Evolutionary conservation across 2,888 invertebrate species (phyloP), one percentile per base, ranked within the genome.

Genomic region (Dicyrtomina minuta): DNA sequence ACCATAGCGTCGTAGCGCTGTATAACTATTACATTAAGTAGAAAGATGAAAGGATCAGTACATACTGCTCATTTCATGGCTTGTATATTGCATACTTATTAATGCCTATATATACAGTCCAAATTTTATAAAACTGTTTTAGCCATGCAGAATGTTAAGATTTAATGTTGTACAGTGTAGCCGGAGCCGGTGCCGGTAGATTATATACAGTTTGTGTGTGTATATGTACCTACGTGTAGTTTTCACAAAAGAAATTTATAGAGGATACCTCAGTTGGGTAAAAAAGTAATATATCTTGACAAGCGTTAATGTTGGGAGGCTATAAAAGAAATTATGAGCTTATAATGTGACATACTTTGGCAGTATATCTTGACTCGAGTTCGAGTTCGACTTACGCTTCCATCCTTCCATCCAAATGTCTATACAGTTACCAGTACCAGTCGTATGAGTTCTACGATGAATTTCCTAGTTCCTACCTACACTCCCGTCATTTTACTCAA

Each of bases 281-380:
- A 22, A 51, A 44, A 17, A 27, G 46, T 51, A 46, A 62, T 62
- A 46, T 62, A 62, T 61, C 61, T 49, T 24, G 49, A 13, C 33
- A 62, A 59, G 33, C 49, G 62, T 62, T 62, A 49, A 62, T 62
- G 62, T 46, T 62, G n/a, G n/a, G 26, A 24, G 26, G 27, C 62
- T 27, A 46, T 62, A 62, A 62, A 62, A 49, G 49, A 62, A 62
- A 62, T 62, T 62, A 62, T 62, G 62, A 62, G 62, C 62, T 62
- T 62, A 46, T 62, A 62, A 62, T 62, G 49, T 62, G 62, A 62
- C 62, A 62, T 49, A 51, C 24, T 49, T 49, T 46, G 62, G 49
- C 49, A 60, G 44, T 44, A 43, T 22, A 60, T 60, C 60, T 24
- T 1, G 20, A 10, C 60, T 60, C n/a, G n/a, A n/a, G n/a, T n/a